phyloP scores from a whole-genome alignment of 2,888 invertebrate species.

The Galerucella nymphaeae region DNA sequence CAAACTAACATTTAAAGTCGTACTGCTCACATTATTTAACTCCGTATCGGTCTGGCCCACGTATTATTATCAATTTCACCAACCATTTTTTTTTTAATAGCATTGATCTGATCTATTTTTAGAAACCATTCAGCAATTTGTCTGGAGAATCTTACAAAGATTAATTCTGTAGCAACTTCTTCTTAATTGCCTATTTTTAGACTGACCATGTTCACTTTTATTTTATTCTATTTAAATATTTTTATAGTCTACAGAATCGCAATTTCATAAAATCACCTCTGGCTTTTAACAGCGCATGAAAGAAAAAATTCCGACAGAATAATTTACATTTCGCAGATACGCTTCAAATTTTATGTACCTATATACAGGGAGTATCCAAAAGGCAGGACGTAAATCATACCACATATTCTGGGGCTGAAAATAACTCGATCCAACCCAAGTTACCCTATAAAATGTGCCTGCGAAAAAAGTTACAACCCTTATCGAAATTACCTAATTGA shows the following conservation, averaged over 20 bases:
- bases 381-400: no score
- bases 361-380: no score
- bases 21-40: no score
- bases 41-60: no score
- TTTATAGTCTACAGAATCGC: not conserved
- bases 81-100: not conserved
- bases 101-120: not conserved
- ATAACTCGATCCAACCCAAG: no score
- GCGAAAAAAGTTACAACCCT: no score
- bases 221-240: not conserved
- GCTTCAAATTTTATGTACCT: not conserved
- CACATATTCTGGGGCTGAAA: no score
- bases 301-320: not conserved
- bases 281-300: not conserved
- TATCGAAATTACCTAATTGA: no score
- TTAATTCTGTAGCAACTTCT: not conserved
- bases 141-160: not conserved
- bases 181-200: slow-evolving; percentile 12
- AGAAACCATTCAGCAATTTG: not conserved
- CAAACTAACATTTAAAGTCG: no score
- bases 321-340: not conserved
- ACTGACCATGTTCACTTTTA: slow-evolving; percentile 1
- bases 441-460: no score
- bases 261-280: not conserved
- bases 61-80: not conserved